Percentiles rank a stretch among this genome's conserved stretches.
These are phyloP conservation scores for Aethina tumida DNA, from an alignment of 1,140 invertebrate species.

Conservation along the genomic window DNA sequence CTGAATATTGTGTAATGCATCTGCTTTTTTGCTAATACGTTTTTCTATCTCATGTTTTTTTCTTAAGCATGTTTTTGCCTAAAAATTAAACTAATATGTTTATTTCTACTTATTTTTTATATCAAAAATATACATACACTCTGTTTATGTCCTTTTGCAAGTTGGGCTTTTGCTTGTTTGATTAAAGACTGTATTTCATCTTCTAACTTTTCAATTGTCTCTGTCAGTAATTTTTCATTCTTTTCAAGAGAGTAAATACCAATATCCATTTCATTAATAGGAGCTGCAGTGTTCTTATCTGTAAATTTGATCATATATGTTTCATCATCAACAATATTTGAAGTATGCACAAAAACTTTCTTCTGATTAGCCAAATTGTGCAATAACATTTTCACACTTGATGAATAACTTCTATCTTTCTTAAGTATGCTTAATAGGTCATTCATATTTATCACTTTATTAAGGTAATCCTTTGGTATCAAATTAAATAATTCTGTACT, in stretches of 20 bases:
- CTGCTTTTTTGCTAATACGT: slow-evolving; percentile 31
- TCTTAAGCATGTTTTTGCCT: slow-evolving; percentile 36
- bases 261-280: slow-evolving; percentile 30
- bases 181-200: slow-evolving; percentile 26
- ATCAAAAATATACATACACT: slow-evolving; percentile 22
- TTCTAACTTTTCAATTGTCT: slow-evolving; percentile 33
- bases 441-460: slow-evolving; percentile 26
- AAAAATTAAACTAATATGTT: slow-evolving; percentile 7
- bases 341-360: slow-evolving; percentile 16
- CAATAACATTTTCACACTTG: slow-evolving; percentile 25
- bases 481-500: slow-evolving; percentile 14
- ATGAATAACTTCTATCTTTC: slow-evolving; percentile 14
- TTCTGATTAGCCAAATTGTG: slow-evolving; percentile 22
- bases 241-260: slow-evolving; percentile 31
- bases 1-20: slow-evolving; percentile 37
- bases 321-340: slow-evolving; percentile 10
- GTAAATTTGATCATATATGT: slow-evolving; percentile 28
- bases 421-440: slow-evolving; percentile 18
- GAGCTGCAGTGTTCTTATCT: slow-evolving; percentile 13
- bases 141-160: slow-evolving; percentile 32
- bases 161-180: slow-evolving; percentile 32
- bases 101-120: neutral
- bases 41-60: slow-evolving; percentile 38
- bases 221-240: slow-evolving; percentile 32
- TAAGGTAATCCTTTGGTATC: slow-evolving; percentile 21